Percentiles rank a stretch among this genome's conserved stretches.
phyloP scores from a whole-genome alignment of 2,797 vertebrate genomes.

The Pseudochaenichthys georgianus region DNA sequence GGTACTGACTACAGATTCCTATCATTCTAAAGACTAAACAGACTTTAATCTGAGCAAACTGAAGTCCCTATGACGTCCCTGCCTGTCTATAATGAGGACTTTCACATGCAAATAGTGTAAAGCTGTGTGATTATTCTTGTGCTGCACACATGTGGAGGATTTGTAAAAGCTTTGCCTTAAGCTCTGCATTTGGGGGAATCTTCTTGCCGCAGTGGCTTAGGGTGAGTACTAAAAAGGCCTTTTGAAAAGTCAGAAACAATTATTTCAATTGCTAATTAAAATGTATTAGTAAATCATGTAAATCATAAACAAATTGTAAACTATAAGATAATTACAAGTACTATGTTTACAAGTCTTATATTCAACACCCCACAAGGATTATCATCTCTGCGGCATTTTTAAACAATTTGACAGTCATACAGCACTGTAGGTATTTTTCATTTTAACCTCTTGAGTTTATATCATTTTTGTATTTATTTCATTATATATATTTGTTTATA shows the following conservation, averaged over 20 bases:
- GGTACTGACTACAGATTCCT: slow-evolving; percentile 20
- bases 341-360: neutral
- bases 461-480: too few relatives aligned
- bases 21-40: slow-evolving; percentile 32
- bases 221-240: neutral
- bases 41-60: slow-evolving; percentile 30
- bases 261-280: neutral
- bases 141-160: slow-evolving; percentile 33
- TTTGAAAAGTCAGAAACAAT: neutral
- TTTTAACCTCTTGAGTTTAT: too few relatives aligned
- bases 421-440: too few relatives aligned
- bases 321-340: too few relatives aligned
- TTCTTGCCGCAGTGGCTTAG: neutral
- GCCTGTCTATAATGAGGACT: slow-evolving; percentile 6
- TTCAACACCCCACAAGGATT: neutral
- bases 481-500: too few relatives aligned
- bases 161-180: slow-evolving; percentile 43
- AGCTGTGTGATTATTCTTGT: slow-evolving; percentile 18
- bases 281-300: neutral
- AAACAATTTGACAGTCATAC: neutral
- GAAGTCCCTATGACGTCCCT: slow-evolving; percentile 8
- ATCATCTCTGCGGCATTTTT: neutral
- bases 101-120: slow-evolving; percentile 27
- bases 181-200: slow-evolving; percentile 29
- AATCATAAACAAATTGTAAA: neutral